Base-by-base conservation (phyloP, 2,888 invertebrate genomes). In the Tubiluchus corallicola region DNA sequence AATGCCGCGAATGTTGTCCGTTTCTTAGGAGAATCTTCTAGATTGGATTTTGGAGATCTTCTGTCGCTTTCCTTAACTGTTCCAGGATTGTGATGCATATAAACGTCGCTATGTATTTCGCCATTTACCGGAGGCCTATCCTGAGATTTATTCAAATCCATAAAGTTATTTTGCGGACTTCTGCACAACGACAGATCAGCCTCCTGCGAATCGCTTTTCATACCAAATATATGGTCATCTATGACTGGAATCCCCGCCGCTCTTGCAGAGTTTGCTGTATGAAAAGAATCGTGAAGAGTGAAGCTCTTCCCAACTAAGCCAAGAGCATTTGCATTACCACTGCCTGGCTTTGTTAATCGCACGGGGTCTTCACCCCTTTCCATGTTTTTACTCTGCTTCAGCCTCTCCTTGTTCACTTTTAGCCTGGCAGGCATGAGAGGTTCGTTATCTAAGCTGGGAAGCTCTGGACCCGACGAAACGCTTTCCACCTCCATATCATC, bases 1-100 rank as follows among this genome's bases (percentile, higher is more conserved):
- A 29, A n/a, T 29, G 29, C 29, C 9, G 29, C 29, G 29, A 29
- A 29, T n/a, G 29, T 29, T n/a, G 29, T n/a, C 29, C 29, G 29
- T n/a, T 29, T 29, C 29, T n/a, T 9, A 9, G 29, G 29, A 9
- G 29, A 29, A 9, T 9, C 29, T 29, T 29, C 29, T n/a, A 9
- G 9, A 9, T 29, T n/a, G 29, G 9, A 9, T 9, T 9, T n/a
- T 9, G 29, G 29, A n/a, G 29, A n/a, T 9, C 29, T 9, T n/a
- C 29, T 9, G n/a, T n/a, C n/a, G n/a, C n/a, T n/a, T n/a, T n/a
- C n/a, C n/a, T n/a, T n/a, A n/a, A n/a, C n/a, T n/a, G n/a, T n/a
- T n/a, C n/a, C n/a, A n/a, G n/a, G n/a, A n/a, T n/a, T n/a, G n/a
- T n/a, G n/a, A n/a, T n/a, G n/a, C n/a, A n/a, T n/a, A n/a, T n/a